Percentiles rank a stretch among this genome's conserved stretches.
Conservation (phyloP, 2,888 invertebrate genomes). For the Eupithecia inturbata region DNA sequence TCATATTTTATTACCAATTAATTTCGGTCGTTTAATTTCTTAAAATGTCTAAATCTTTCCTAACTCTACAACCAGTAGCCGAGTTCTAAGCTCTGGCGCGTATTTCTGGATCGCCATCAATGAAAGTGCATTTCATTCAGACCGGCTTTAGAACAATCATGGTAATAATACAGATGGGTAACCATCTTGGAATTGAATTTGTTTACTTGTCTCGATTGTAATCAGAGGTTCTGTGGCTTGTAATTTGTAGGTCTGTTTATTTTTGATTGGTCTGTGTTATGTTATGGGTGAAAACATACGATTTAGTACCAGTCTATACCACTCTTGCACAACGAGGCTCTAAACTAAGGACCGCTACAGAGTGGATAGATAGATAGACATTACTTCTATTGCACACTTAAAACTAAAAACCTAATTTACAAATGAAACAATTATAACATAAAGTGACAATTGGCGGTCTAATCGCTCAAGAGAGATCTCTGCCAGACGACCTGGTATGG, state of each 20-base stretch:
- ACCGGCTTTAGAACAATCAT: conserved; percentile 54
- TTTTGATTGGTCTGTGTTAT: not conserved
- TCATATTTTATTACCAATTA: not conserved
- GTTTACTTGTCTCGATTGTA: conserved; percentile 23
- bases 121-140: conserved; percentile 75
- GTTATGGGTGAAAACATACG: not conserved
- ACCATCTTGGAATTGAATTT: conserved; percentile 27
- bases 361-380: no score
- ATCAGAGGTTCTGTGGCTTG: conserved; percentile 5
- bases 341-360: no score
- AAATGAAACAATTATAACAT: no score
- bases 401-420: no score
- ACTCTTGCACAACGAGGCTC: no score
- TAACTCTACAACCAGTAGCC: conserved; percentile 48
- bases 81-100: conserved; percentile 64
- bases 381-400: no score
- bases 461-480: no score
- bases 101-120: conserved; percentile 77
- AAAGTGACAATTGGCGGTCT: no score
- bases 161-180: conserved; percentile 37
- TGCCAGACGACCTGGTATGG: no score
- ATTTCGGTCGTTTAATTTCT: not conserved
- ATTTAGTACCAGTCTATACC: no score
- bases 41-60: conserved; percentile 43
- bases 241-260: conserved; percentile 2